These are phyloP conservation scores for Pantelozetes paolii DNA, from an alignment of 2,888 invertebrate genomes.

Conservation along the genomic window DNA sequence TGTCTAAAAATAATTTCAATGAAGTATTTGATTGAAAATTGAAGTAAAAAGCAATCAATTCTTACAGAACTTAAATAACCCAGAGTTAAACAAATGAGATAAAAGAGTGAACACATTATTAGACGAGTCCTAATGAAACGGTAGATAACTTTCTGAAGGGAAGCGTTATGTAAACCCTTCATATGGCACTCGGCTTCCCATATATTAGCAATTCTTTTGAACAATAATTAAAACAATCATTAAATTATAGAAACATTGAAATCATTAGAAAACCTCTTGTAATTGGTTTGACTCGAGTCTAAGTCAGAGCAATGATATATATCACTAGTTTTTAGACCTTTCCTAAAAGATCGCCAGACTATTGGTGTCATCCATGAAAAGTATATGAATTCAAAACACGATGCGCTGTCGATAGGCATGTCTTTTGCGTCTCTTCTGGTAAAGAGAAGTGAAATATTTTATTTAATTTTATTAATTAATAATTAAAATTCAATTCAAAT, in stretches of 20 bases:
- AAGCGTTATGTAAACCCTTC: slow-evolving; percentile 55
- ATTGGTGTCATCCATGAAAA: slow-evolving; percentile 58
- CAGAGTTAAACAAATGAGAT: slow-evolving; percentile 53
- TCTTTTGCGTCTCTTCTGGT: background rate
- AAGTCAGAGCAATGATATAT: slow-evolving; percentile 55
- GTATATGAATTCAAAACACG: slow-evolving; percentile 57
- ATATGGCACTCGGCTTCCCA: slow-evolving; percentile 58
- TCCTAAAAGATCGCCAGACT: slow-evolving; percentile 57
- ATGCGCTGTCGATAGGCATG: slow-evolving; percentile 56
- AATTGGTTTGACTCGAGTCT: slow-evolving; percentile 57
- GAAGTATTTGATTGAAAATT: too few species aligned
- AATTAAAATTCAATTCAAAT: background rate
- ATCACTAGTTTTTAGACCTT: slow-evolving; percentile 54
- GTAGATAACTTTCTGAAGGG: slow-evolving; percentile 56
- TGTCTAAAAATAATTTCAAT: slow-evolving; percentile 52
- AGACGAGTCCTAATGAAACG: slow-evolving; percentile 57
- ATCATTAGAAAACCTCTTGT: background rate
- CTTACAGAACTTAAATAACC: slow-evolving; percentile 59
- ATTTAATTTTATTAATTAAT: background rate
- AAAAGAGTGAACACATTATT: slow-evolving; percentile 54
- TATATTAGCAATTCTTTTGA: slow-evolving; percentile 55
- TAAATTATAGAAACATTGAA: background rate
- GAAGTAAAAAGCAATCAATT: slow-evolving; percentile 42
- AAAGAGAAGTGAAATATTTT: background rate
- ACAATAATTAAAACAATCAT: slow-evolving; percentile 20